phyloP scores from a whole-genome alignment of 2,888 invertebrate species.

The Plutella xylostella region DNA sequence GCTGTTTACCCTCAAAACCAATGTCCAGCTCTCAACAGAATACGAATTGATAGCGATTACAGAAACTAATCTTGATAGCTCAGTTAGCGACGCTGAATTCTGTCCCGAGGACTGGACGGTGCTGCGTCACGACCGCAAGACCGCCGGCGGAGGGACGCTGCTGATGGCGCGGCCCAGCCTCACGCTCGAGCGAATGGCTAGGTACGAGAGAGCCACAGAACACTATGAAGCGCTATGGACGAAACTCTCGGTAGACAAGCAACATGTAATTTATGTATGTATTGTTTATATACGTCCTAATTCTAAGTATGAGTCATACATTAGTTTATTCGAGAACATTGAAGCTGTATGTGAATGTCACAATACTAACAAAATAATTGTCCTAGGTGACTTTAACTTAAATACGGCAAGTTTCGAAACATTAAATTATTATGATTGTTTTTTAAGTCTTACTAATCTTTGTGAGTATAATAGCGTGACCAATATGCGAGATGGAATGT shows the following conservation, averaged over 20 bases:
- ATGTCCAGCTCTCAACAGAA: background rate
- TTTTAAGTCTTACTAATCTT: background rate
- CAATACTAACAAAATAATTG: background rate
- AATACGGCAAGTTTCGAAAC: background rate
- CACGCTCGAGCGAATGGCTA: too few species aligned
- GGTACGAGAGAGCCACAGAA: too few species aligned
- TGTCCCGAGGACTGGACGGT: too few species aligned
- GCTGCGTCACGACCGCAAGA: too few species aligned
- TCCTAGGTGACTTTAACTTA: slow-evolving; percentile 1
- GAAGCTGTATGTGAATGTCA: background rate
- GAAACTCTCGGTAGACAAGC: too few species aligned
- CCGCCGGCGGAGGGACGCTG: too few species aligned
- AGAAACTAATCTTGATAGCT: background rate
- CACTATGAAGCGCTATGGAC: too few species aligned
- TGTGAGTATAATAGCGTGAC: slow-evolving; percentile 1
- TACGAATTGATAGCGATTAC: slow-evolving; percentile 3
- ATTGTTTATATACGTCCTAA: background rate
- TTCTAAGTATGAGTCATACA: background rate
- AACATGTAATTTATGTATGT: too few species aligned
- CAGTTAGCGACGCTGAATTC: slow-evolving; percentile 6
- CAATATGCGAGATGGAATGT: background rate
- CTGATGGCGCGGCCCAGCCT: too few species aligned
- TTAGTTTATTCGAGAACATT: background rate
- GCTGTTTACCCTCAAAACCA: too few species aligned
- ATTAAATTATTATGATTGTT: background rate